These are phyloP conservation scores for Drosophila miranda DNA, from an alignment of 1,140 invertebrate species.

Conservation along the genomic window DNA sequence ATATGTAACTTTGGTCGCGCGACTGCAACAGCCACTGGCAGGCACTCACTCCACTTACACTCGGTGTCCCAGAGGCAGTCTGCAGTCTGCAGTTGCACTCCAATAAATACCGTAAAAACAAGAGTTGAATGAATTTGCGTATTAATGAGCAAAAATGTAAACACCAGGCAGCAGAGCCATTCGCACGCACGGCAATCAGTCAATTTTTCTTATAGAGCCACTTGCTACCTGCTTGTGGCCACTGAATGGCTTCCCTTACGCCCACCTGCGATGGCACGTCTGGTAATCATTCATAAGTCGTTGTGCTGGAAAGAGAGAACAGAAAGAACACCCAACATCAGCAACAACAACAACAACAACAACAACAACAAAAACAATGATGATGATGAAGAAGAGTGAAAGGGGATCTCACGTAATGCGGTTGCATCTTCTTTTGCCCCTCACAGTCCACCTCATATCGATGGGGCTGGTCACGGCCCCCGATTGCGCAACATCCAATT, in stretches of 20 bases:
- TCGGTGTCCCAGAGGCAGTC: neutral
- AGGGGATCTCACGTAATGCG: slow-evolving; percentile 64
- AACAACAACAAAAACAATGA: slow-evolving; percentile 1
- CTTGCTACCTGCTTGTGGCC: neutral
- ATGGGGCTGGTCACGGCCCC: slow-evolving; percentile 50
- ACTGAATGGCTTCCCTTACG: slow-evolving; percentile 22
- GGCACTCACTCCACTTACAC: slow-evolving; percentile 6
- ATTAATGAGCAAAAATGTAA: slow-evolving; percentile 60
- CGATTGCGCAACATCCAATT: slow-evolving; percentile 69
- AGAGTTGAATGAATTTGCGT: slow-evolving; percentile 60
- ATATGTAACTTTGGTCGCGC: slow-evolving; percentile 25
- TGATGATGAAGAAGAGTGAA: slow-evolving; percentile 38
- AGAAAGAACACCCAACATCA: neutral
- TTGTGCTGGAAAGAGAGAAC: neutral
- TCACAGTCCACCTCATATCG: slow-evolving; percentile 37
- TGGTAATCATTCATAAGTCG: slow-evolving; percentile 24
- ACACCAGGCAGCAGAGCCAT: slow-evolving; percentile 21
- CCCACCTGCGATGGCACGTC: slow-evolving; percentile 20
- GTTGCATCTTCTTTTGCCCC: slow-evolving; percentile 58
- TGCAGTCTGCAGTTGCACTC: slow-evolving; percentile 18
- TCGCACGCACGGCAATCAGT: slow-evolving; percentile 70
- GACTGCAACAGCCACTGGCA: slow-evolving; percentile 34
- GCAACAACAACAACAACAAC: no score
- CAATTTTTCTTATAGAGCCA: slow-evolving; percentile 40
- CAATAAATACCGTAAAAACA: slow-evolving; percentile 48